phyloP scores from a whole-genome alignment of 2,113 vertebrate species.

The Brachyhypopomus occidentalis region DNA sequence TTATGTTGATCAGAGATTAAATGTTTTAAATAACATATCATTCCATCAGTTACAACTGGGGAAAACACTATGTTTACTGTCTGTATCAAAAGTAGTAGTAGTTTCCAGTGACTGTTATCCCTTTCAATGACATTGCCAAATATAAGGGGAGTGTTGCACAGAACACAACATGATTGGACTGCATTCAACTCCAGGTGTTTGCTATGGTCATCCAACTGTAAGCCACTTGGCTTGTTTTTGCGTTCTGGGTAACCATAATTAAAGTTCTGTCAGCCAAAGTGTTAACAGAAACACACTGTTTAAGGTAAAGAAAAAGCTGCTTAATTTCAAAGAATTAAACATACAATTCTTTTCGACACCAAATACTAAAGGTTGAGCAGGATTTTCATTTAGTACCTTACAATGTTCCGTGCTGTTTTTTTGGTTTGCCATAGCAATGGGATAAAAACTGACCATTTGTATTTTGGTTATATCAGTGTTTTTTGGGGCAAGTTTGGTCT shows the following conservation, averaged over 20 bases:
- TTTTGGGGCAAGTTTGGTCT: too few species aligned
- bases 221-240: constrained; percentile 33
- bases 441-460: too few species aligned
- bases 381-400: constrained; percentile 16
- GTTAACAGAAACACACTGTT: neutral
- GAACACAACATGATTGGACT: constrained; percentile 3
- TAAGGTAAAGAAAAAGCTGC: neutral
- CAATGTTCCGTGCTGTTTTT: neutral
- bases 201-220: constrained; percentile 42
- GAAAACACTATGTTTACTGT: constrained; percentile 49
- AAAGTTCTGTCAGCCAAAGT: constrained; percentile 3
- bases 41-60: constrained; percentile 31
- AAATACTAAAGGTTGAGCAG: constrained; percentile 9
- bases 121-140: constrained; percentile 35
- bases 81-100: constrained; percentile 38
- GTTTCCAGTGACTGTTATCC: constrained; percentile 37
- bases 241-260: constrained; percentile 13
- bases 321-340: constrained; percentile 45
- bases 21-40: constrained; percentile 41
- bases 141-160: constrained; percentile 5
- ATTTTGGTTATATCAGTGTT: too few species aligned
- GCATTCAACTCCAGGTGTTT: constrained; percentile 8
- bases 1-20: constrained; percentile 23
- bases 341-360: constrained; percentile 8
- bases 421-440: too few species aligned